Conservation (phyloP, 2,797 vertebrate species). For the Zenarchopterus dispar region DNA sequence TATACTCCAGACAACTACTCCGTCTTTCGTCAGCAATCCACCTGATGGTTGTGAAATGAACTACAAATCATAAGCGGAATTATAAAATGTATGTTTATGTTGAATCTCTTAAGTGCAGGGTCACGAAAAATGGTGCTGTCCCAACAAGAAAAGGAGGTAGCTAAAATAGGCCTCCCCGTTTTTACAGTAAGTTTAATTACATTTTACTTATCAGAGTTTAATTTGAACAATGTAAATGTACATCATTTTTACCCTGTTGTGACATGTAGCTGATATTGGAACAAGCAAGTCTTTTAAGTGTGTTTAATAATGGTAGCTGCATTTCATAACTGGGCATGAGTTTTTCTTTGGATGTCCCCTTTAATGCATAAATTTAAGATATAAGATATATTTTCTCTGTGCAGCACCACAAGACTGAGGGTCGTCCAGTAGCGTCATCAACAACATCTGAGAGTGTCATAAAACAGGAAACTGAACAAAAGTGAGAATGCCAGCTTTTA, state of each 20-base stretch:
- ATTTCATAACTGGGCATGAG: not conserved
- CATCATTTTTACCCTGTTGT: not conserved
- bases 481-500: constrained; percentile 41
- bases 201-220: not conserved
- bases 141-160: constrained; percentile 92
- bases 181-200: constrained; percentile 85
- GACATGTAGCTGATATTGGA: not conserved
- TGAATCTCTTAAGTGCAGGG: constrained; percentile 73
- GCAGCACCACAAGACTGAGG: constrained; percentile 79
- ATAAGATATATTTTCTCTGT: constrained; percentile 29
- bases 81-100: constrained; percentile 13
- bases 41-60: too few relatives aligned
- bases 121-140: constrained; percentile 87
- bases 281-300: not conserved
- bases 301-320: too few relatives aligned
- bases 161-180: constrained; percentile 90
- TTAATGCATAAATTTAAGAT: constrained; percentile 6
- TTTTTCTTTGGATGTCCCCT: not conserved
- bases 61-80: too few relatives aligned
- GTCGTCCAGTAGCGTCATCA: constrained; percentile 48
- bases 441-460: constrained; percentile 47
- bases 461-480: constrained; percentile 51
- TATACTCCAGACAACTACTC: too few relatives aligned
- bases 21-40: too few relatives aligned
- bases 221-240: not conserved